Conservation (phyloP, 1,140 invertebrate species). For the Hydropsyche tenuis region DNA sequence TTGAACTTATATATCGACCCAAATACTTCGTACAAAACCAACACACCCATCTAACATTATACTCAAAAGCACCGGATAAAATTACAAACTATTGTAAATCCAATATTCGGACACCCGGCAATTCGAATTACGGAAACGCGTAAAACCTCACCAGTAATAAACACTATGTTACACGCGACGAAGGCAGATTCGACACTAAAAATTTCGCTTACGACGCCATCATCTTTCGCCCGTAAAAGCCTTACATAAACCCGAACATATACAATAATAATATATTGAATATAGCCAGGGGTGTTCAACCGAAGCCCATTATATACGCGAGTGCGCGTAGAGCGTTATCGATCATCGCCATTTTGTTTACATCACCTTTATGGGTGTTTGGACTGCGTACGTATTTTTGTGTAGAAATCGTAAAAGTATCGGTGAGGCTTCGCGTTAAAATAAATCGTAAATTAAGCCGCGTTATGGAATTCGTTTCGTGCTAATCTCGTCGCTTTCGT, state of each 20-base stretch:
- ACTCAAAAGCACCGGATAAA: no score
- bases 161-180: neutral
- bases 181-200: constrained; percentile 24
- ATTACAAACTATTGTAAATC: no score
- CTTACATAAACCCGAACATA: neutral
- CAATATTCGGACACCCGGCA: no score
- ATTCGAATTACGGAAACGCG: no score
- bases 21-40: no score
- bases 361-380: neutral
- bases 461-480: constrained; percentile 16
- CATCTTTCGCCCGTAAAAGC: constrained; percentile 1
- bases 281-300: neutral
- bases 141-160: neutral
- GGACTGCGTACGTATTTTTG: neutral
- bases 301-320: neutral
- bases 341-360: constrained; percentile 5
- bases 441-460: constrained; percentile 18
- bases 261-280: no score
- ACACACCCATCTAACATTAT: no score
- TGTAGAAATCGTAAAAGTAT: neutral
- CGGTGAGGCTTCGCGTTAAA: constrained; percentile 7
- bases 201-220: constrained; percentile 30
- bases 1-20: no score
- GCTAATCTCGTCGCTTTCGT: constrained; percentile 10
- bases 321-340: neutral